Evolutionary conservation across 2,888 invertebrate genomes (phyloP).

Genomic region (Erebia aethiops): DNA sequence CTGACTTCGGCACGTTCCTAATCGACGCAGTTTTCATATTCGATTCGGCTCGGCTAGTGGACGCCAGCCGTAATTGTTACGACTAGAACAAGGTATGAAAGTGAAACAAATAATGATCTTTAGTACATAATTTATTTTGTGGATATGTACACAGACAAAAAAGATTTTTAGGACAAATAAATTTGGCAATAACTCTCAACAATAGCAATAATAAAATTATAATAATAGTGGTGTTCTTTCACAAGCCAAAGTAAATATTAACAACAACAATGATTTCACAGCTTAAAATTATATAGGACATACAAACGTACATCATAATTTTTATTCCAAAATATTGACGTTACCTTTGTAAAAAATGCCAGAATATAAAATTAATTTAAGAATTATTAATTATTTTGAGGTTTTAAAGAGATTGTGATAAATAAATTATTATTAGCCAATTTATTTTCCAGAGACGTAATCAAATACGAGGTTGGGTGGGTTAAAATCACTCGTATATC

Average conservation of each 20-base stretch:
- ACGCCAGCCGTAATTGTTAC: neutral
- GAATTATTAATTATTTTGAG: neutral
- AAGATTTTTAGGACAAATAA: slow-evolving; percentile 74
- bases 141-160: slow-evolving; percentile 80
- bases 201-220: slow-evolving; percentile 65
- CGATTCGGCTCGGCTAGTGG: too few relatives aligned
- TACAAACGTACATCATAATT: slow-evolving; percentile 43
- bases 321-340: slow-evolving; percentile 48
- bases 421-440: too few relatives aligned
- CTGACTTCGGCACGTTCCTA: too few relatives aligned
- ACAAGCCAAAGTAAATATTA: slow-evolving; percentile 69
- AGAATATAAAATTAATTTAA: neutral
- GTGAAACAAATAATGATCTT: slow-evolving; percentile 58
- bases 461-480: neutral
- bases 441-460: neutral
- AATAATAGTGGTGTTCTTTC: slow-evolving; percentile 57
- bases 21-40: too few relatives aligned
- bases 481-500: neutral
- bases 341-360: slow-evolving; percentile 40
- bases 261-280: slow-evolving; percentile 68
- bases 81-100: slow-evolving; percentile 36
- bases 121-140: slow-evolving; percentile 80
- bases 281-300: slow-evolving; percentile 62
- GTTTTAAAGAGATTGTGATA: too few relatives aligned
- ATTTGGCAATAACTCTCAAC: slow-evolving; percentile 78